Evolutionary conservation across 2,113 vertebrate genomes (phyloP).

Genomic region (Carassius auratus): DNA sequence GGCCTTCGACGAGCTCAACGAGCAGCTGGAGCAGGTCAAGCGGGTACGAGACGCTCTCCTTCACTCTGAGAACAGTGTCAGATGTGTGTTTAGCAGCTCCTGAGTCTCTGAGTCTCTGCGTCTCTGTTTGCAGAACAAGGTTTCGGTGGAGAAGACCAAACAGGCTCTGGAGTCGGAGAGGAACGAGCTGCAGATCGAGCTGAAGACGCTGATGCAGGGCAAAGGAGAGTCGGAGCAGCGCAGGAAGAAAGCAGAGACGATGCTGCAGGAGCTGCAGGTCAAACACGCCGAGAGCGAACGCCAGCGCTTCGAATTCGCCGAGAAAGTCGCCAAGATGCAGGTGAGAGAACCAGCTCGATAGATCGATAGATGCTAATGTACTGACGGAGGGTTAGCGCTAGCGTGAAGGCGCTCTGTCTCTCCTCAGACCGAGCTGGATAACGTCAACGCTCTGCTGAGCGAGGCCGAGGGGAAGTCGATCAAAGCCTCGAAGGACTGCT

Average conservation of each 20-base stretch:
- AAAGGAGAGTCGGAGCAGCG: constrained; percentile 93
- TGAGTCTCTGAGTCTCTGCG: background rate
- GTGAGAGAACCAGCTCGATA: constrained; percentile 66
- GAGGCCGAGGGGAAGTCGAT: constrained; percentile 92
- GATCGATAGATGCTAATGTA: too few species aligned
- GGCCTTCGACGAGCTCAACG: constrained; percentile 91
- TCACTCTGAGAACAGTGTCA: background rate
- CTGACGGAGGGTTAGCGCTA: background rate
- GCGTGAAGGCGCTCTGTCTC: background rate
- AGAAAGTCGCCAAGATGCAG: constrained; percentile 88
- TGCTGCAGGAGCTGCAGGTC: constrained; percentile 90
- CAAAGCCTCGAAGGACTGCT: constrained; percentile 92
- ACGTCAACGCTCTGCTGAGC: constrained; percentile 80
- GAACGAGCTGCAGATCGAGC: constrained; percentile 89
- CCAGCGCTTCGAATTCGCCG: constrained; percentile 80
- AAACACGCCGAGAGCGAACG: constrained; percentile 88
- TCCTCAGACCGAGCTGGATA: constrained; percentile 87
- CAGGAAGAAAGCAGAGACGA: constrained; percentile 88
- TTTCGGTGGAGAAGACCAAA: constrained; percentile 93
- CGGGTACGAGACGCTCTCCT: constrained; percentile 75
- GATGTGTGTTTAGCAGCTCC: background rate
- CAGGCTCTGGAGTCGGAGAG: constrained; percentile 91
- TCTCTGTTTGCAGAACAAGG: constrained; percentile 83
- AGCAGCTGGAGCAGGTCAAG: constrained; percentile 95
- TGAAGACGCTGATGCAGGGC: constrained; percentile 88